These are phyloP conservation scores for Luidia sarsii DNA, from an alignment of 53 echinoderm and acorn worm species.

Conservation along the genomic window DNA sequence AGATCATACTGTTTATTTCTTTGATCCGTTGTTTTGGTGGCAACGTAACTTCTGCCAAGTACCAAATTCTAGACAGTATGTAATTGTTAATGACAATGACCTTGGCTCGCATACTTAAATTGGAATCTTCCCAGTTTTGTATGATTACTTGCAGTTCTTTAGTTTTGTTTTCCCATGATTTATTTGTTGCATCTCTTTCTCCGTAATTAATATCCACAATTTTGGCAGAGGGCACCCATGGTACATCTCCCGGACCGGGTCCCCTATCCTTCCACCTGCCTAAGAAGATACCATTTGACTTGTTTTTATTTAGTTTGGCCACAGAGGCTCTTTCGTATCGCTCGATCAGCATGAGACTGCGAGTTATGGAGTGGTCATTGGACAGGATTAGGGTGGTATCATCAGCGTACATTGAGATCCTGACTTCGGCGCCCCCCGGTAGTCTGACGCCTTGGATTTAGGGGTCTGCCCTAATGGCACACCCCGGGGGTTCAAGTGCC, in stretches of 20 bases:
- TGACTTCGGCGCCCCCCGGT: slow-evolving; percentile 28
- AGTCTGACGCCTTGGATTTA: slow-evolving; percentile 25
- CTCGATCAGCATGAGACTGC: slow-evolving; percentile 3
- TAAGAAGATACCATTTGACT: slow-evolving; percentile 12
- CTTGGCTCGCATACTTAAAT: not conserved
- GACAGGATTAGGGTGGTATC: slow-evolving; percentile 47
- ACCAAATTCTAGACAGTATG: slow-evolving; percentile 17
- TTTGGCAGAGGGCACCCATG: not conserved
- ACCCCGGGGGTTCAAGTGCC: slow-evolving; percentile 13
- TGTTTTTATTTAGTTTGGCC: slow-evolving; percentile 15
- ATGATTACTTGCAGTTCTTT: not conserved
- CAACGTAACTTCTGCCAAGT: not conserved
- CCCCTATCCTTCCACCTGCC: not conserved
- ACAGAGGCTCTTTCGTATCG: slow-evolving; percentile 36
- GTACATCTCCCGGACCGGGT: not conserved
- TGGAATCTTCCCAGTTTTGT: not conserved
- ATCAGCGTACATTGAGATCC: slow-evolving; percentile 36
- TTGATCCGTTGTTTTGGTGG: not conserved
- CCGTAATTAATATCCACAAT: not conserved
- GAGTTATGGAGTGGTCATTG: slow-evolving; percentile 12
- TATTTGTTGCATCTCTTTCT: not conserved
- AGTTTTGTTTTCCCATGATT: not conserved
- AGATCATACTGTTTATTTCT: not conserved
- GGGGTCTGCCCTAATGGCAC: slow-evolving; percentile 12
- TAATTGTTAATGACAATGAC: not conserved